phyloP scores from a whole-genome alignment of 1,140 invertebrate species.

The Meloidogyne floridensis region DNA sequence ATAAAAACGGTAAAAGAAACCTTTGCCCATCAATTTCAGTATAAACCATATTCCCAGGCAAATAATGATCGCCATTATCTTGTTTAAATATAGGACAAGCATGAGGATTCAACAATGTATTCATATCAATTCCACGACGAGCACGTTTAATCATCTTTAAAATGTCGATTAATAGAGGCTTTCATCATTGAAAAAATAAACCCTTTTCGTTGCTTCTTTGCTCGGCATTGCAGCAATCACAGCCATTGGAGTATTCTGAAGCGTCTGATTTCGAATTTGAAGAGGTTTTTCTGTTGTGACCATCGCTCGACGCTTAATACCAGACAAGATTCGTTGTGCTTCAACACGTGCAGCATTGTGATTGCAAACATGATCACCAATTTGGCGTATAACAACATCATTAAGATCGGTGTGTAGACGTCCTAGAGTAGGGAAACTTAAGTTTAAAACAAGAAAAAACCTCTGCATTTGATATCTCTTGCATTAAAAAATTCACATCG shows the following conservation, averaged over 20 bases:
- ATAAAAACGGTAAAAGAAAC: neutral
- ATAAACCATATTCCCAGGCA: neutral
- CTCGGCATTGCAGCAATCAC: slow-evolving; percentile 20
- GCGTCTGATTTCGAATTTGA: slow-evolving; percentile 8
- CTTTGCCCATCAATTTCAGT: neutral
- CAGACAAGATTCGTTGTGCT: slow-evolving; percentile 8
- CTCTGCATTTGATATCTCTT: slow-evolving; percentile 18
- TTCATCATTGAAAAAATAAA: neutral
- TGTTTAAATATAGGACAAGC: slow-evolving; percentile 6
- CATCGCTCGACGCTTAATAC: slow-evolving; percentile 10
- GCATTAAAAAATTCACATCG: slow-evolving; percentile 27
- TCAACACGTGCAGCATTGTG: slow-evolving; percentile 17
- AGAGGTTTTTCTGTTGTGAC: slow-evolving; percentile 6
- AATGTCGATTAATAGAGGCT: neutral
- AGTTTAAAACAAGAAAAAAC: neutral
- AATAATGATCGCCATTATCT: neutral
- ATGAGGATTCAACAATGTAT: neutral
- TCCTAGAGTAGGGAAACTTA: neutral
- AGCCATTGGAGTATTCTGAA: slow-evolving; percentile 11
- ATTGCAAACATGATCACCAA: slow-evolving; percentile 16
- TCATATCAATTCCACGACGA: slow-evolving; percentile 16
- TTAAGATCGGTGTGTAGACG: slow-evolving; percentile 20
- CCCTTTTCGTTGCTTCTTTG: slow-evolving; percentile 26
- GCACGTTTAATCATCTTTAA: slow-evolving; percentile 26
- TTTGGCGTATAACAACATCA: neutral